Evolutionary conservation across 2,113 vertebrate genomes (phyloP).

Genomic region (Buteo buteo): DNA sequence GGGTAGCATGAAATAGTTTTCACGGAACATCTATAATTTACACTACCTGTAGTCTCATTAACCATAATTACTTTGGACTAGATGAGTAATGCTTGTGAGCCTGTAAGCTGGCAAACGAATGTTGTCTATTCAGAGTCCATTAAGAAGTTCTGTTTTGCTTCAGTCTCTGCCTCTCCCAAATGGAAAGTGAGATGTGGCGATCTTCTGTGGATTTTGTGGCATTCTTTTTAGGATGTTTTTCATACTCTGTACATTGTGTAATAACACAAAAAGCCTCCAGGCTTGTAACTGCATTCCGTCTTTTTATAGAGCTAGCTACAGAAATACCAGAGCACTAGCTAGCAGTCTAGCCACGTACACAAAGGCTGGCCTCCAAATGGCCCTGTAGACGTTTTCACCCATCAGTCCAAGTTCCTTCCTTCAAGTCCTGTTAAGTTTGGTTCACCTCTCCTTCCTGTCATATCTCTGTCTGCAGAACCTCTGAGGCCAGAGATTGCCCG

Average conservation of each 20-base stretch:
- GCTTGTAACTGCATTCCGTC: background rate
- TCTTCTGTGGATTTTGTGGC: background rate
- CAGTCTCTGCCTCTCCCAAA: background rate
- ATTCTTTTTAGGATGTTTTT: background rate
- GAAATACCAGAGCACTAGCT: background rate
- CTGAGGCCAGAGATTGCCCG: background rate
- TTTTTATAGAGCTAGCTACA: background rate
- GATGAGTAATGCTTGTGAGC: background rate
- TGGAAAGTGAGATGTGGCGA: background rate
- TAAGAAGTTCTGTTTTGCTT: background rate
- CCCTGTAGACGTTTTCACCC: background rate
- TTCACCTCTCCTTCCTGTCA: background rate
- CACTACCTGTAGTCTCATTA: background rate
- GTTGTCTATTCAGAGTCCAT: background rate
- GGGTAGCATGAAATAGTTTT: background rate
- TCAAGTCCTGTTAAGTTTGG: background rate
- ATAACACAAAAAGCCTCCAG: background rate
- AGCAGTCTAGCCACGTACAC: background rate
- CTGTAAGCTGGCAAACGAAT: background rate
- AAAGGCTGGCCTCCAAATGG: background rate
- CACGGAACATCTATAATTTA: background rate
- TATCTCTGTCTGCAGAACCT: background rate
- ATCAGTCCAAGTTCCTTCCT: background rate
- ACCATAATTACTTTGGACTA: background rate
- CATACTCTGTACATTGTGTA: background rate